Evolutionary conservation across 2,113 vertebrate species (phyloP).

Genomic region (Dolichallabes microphthalmus): DNA sequence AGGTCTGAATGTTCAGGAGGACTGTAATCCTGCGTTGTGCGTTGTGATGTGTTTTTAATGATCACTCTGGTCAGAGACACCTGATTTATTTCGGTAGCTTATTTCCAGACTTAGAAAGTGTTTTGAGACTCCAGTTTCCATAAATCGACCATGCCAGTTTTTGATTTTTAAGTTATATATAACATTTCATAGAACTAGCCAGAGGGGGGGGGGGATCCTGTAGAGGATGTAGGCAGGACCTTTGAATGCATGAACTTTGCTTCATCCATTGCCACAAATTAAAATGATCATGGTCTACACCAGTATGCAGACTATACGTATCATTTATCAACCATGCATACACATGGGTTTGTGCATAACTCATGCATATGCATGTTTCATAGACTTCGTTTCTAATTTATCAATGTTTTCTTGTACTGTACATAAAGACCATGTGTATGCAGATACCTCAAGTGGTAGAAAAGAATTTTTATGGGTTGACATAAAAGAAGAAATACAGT

Average conservation of each 20-base stretch:
- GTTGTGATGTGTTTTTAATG: not conserved
- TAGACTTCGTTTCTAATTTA: not conserved
- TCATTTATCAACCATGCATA: not conserved
- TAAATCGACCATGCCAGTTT: slow-evolving; percentile 36
- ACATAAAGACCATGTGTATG: not conserved
- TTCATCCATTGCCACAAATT: slow-evolving; percentile 31
- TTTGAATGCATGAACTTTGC: not conserved
- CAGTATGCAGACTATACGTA: not conserved
- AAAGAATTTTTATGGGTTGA: not conserved
- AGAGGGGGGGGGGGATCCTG: not conserved
- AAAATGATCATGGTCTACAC: slow-evolving; percentile 32
- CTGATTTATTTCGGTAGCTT: not conserved
- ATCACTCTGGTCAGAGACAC: not conserved
- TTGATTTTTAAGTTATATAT: slow-evolving; percentile 34
- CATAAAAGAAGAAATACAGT: not conserved
- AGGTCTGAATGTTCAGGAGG: not conserved
- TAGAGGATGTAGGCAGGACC: not conserved
- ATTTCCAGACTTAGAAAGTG: not conserved
- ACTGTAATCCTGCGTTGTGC: not conserved
- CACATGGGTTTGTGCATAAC: not conserved
- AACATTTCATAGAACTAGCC: slow-evolving; percentile 28
- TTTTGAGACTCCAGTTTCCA: slow-evolving; percentile 25
- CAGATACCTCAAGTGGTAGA: not conserved
- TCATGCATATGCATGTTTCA: not conserved
- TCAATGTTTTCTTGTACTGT: not conserved